Percentiles rank a stretch among this genome's conserved stretches.
Conservation (phyloP, 2,797 vertebrate species). For the Macroramphosus scolopax region DNA sequence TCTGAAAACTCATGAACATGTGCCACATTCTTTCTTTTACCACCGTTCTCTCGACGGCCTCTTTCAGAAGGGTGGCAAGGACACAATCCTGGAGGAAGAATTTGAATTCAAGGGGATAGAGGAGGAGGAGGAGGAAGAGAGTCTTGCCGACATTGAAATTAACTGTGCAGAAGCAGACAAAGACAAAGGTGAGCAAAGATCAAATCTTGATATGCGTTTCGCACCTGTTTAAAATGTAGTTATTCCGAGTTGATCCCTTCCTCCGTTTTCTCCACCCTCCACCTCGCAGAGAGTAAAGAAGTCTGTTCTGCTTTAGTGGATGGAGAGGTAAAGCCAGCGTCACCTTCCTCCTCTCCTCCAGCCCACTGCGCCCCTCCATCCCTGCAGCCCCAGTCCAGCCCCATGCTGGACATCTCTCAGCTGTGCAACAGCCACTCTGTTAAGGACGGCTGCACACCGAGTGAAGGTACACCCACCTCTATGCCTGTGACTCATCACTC, state of each 20-base stretch:
- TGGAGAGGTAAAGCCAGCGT: constrained; percentile 61
- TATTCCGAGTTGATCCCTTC: neutral
- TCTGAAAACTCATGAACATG: neutral
- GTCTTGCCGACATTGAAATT: constrained; percentile 48
- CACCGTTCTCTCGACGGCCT: neutral
- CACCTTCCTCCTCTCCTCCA: constrained; percentile 64
- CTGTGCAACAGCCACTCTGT: constrained; percentile 58
- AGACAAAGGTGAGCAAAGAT: constrained; percentile 68
- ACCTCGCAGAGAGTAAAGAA: constrained; percentile 66
- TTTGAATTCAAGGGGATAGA: constrained; percentile 88
- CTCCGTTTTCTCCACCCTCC: neutral
- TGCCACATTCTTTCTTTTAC: neutral
- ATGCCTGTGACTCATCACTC: too few relatives aligned
- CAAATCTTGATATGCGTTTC: too few relatives aligned
- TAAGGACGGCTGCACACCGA: constrained; percentile 65
- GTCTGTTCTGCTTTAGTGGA: constrained; percentile 48
- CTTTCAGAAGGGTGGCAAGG: constrained; percentile 85
- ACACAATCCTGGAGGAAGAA: constrained; percentile 86
- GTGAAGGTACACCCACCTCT: constrained; percentile 62
- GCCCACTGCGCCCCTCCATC: constrained; percentile 57
- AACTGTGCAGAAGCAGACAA: constrained; percentile 65
- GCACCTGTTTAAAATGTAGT: neutral
- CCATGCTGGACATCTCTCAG: constrained; percentile 47
- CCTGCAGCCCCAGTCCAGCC: constrained; percentile 62
- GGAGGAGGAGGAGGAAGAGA: constrained; percentile 80